Percentiles rank a stretch among this genome's conserved stretches.
Evolutionary conservation across 2,113 vertebrate species (phyloP).

Genomic region (Callocephalon fimbriatum): DNA sequence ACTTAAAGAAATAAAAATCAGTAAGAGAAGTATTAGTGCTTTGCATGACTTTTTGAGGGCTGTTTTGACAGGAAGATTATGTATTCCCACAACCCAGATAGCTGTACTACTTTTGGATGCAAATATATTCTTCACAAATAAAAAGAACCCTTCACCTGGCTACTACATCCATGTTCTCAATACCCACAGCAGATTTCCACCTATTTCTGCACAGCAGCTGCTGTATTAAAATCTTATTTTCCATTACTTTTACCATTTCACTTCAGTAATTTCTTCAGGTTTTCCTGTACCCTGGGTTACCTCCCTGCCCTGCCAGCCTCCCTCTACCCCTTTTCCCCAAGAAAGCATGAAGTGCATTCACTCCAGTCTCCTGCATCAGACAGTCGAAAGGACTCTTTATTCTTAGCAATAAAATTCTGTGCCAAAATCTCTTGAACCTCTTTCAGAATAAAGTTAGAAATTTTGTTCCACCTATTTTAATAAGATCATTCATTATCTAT

Average conservation of each 20-base stretch:
- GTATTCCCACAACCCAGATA: not conserved
- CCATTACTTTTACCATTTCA: not conserved
- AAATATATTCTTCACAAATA: not conserved
- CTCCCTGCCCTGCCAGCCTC: not conserved
- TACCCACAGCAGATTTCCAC: not conserved
- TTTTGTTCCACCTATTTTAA: not conserved
- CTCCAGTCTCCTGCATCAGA: not conserved
- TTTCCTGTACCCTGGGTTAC: not conserved
- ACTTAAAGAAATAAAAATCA: not conserved
- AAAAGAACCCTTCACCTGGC: not conserved
- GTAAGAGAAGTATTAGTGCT: not conserved
- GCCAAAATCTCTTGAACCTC: not conserved
- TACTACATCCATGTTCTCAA: not conserved
- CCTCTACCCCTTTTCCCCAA: not conserved
- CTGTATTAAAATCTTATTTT: not conserved
- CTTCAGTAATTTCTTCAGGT: not conserved
- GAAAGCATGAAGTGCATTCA: too few species aligned
- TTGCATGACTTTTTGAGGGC: not conserved
- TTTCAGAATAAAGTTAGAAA: not conserved
- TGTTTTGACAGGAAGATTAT: not conserved
- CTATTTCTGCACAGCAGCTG: not conserved
- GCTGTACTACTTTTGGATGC: not conserved
- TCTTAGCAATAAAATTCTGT: not conserved
- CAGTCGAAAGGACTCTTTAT: not conserved
- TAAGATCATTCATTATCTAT: not conserved